These are phyloP conservation scores for Drosophila nebulosa DNA, from an alignment of 1,140 invertebrate genomes.

Conservation along the genomic window DNA sequence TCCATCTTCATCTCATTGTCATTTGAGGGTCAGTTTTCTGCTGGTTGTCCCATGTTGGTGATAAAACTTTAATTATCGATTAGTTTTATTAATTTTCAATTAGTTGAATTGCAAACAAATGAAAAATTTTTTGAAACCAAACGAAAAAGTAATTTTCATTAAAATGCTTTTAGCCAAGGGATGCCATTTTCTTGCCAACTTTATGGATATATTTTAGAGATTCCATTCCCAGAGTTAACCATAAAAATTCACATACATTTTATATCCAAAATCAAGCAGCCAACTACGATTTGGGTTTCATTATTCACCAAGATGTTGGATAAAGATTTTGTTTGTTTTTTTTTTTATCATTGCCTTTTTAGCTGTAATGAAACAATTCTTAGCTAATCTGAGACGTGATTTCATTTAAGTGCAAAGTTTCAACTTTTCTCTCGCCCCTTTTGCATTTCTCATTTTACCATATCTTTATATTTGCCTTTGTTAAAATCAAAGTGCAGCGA, in stretches of 20 bases:
- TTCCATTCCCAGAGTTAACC: too few relatives aligned
- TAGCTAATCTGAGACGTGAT: conserved; percentile 24
- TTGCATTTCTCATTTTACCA: conserved; percentile 16
- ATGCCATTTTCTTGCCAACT: too few relatives aligned
- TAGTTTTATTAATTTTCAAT: conserved; percentile 56
- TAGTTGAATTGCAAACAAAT: conserved; percentile 27
- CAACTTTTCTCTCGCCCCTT: neutral
- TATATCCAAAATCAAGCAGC: too few relatives aligned
- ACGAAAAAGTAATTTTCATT: neutral
- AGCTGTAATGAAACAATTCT: neutral
- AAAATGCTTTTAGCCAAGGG: neutral
- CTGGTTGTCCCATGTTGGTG: conserved; percentile 43
- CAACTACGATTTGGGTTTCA: too few relatives aligned
- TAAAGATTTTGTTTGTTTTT: neutral
- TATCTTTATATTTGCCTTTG: conserved; percentile 57
- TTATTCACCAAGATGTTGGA: too few relatives aligned
- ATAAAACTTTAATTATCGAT: conserved; percentile 72
- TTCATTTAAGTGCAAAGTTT: conserved; percentile 32
- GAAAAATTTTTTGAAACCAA: neutral
- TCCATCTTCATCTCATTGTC: conserved; percentile 3
- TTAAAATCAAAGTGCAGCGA: conserved; percentile 52
- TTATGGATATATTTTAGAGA: too few relatives aligned
- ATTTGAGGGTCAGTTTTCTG: conserved; percentile 7
- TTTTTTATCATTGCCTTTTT: neutral
- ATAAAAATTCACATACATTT: too few relatives aligned